phyloP scores from a whole-genome alignment of 1,140 invertebrate genomes.

The Hylaeus anthracinus region DNA sequence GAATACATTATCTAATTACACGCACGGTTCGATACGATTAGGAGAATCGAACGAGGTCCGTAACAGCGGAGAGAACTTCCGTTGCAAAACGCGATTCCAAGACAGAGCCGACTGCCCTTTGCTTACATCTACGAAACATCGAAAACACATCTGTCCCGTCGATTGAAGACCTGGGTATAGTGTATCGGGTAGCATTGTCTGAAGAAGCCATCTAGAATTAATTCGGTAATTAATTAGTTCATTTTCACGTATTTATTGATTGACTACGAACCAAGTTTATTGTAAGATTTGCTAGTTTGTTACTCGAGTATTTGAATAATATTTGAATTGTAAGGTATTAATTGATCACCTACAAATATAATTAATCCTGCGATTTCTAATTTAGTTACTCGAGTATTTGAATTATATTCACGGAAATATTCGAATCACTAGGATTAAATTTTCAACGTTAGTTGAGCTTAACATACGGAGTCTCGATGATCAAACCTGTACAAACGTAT shows the following conservation, averaged over 20 bases:
- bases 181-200: too few relatives aligned
- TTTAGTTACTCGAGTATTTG: too few relatives aligned
- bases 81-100: slow-evolving; percentile 3
- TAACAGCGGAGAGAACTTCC: slow-evolving; percentile 8
- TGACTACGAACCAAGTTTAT: neutral
- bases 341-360: too few relatives aligned
- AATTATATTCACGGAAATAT: too few relatives aligned
- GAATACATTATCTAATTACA: slow-evolving; percentile 27
- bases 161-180: neutral
- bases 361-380: too few relatives aligned
- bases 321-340: too few relatives aligned
- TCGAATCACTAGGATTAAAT: too few relatives aligned
- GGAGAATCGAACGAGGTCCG: neutral
- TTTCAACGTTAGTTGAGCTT: too few relatives aligned
- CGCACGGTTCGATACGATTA: neutral
- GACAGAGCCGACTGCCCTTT: neutral
- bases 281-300: too few relatives aligned
- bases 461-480: neutral
- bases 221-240: too few relatives aligned
- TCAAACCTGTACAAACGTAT: neutral
- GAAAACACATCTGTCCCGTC: neutral
- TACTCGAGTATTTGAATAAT: too few relatives aligned
- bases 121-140: neutral
- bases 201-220: neutral
- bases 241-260: too few relatives aligned